Conservation (phyloP, 2,797 vertebrate species). For the Catostomus latipinnis region DNA sequence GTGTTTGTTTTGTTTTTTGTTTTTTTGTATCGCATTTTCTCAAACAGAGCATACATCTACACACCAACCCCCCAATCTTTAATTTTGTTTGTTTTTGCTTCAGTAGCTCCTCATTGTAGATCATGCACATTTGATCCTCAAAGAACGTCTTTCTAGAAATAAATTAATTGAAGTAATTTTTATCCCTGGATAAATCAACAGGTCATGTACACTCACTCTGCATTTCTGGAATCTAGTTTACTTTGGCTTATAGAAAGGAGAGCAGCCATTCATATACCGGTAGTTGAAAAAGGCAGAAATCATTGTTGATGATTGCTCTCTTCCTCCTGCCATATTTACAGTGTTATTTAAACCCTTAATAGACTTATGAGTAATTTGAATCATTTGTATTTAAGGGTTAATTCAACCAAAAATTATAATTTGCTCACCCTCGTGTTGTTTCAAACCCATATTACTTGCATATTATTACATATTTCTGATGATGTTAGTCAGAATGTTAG, state of each 20-base stretch:
- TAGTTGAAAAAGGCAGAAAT: neutral
- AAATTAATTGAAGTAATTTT: neutral
- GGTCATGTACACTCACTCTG: neutral
- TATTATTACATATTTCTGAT: too few relatives aligned
- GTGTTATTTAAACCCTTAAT: neutral
- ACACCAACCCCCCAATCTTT: neutral
- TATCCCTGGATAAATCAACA: neutral
- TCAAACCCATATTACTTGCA: too few relatives aligned
- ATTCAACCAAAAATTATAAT: too few relatives aligned
- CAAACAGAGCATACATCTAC: conserved; percentile 23
- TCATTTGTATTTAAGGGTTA: neutral
- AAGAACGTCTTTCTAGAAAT: neutral
- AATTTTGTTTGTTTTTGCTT: conserved; percentile 12
- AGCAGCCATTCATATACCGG: neutral
- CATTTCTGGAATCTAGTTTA: neutral
- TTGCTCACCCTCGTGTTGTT: too few relatives aligned
- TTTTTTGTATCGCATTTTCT: conserved; percentile 35
- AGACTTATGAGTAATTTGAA: neutral
- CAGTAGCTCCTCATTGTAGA: conserved; percentile 18
- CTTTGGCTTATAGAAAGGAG: neutral
- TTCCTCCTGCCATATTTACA: neutral
- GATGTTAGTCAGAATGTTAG: too few relatives aligned
- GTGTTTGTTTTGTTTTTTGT: conserved; percentile 3
- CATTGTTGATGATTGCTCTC: neutral
- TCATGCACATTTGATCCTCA: conserved; percentile 22